These are phyloP conservation scores for Tragelaphus scriptus DNA, from an alignment of 2,113 vertebrate species.

Conservation along the genomic window DNA sequence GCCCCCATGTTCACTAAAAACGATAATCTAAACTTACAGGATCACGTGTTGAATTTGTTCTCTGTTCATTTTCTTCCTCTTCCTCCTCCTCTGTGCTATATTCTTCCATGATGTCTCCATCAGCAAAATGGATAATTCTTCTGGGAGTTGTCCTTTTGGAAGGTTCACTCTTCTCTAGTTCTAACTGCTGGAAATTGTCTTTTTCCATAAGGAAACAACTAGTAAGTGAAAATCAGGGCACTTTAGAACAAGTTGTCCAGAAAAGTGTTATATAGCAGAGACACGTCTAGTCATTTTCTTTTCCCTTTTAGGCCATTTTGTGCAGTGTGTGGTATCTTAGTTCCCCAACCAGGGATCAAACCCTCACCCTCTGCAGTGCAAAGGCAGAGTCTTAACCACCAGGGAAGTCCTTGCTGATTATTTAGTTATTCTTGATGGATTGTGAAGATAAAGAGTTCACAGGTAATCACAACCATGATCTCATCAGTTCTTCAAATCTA, in stretches of 20 bases:
- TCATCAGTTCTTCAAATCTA: neutral
- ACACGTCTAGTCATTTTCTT: neutral
- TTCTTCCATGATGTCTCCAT: slow-evolving; percentile 82
- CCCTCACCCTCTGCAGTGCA: neutral
- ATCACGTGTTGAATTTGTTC: slow-evolving; percentile 21
- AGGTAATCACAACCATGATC: neutral
- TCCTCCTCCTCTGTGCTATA: slow-evolving; percentile 74
- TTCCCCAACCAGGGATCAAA: neutral
- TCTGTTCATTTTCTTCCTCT: slow-evolving; percentile 65
- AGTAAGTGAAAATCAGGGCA: neutral
- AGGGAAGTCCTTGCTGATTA: neutral
- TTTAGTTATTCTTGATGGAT: neutral
- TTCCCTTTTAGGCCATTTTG: neutral
- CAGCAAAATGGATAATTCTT: slow-evolving; percentile 83
- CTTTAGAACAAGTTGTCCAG: neutral
- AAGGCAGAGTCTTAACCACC: neutral
- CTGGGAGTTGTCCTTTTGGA: slow-evolving; percentile 39
- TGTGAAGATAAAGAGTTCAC: neutral
- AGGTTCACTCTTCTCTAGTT: neutral
- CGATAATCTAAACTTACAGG: slow-evolving; percentile 54
- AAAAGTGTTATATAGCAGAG: neutral
- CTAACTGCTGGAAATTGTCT: neutral
- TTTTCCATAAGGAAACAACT: slow-evolving; percentile 23
- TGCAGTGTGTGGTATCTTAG: neutral
- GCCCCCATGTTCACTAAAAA: neutral